A percentile compares a stretch with the other conserved stretches of the same genome.
Evolutionary conservation across 2,113 vertebrate species (phyloP).

Genomic region (Pica pica): DNA sequence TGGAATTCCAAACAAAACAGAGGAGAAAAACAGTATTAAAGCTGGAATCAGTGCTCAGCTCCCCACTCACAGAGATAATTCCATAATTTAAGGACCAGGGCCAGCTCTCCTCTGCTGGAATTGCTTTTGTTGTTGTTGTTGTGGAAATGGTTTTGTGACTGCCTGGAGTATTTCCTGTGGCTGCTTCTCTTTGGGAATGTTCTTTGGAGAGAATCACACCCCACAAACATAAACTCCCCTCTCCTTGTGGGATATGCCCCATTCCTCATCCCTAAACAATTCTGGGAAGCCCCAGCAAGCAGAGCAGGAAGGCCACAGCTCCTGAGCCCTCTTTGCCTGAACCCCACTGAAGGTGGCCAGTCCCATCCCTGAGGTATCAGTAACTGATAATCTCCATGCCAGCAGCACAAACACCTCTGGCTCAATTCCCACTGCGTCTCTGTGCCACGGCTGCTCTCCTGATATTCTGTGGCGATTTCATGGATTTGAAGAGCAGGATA

Average conservation of each 20-base stretch:
- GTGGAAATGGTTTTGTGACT: background rate
- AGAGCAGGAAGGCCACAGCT: background rate
- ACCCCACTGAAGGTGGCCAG: background rate
- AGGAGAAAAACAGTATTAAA: background rate
- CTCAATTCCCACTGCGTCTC: background rate
- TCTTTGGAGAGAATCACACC: background rate
- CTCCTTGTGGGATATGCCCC: background rate
- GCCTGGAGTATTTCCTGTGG: background rate
- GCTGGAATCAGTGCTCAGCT: background rate
- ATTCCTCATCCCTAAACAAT: background rate
- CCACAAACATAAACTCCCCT: background rate
- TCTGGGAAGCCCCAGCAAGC: background rate
- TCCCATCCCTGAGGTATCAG: background rate
- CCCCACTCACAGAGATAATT: background rate
- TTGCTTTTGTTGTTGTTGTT: accelerated
- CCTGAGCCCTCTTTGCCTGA: background rate
- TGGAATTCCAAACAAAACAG: background rate
- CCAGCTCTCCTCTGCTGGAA: background rate
- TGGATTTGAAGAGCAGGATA: conserved; percentile 46
- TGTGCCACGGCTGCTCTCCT: conserved; percentile 20
- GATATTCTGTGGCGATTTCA: conserved; percentile 20
- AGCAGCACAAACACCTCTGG: background rate
- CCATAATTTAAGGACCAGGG: background rate
- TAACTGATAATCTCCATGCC: background rate
- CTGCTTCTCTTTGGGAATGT: background rate